Evolutionary conservation across 2,797 vertebrate species (phyloP), one percentile per base, ranked within the genome.

Genomic region (Myotis daubentonii): DNA sequence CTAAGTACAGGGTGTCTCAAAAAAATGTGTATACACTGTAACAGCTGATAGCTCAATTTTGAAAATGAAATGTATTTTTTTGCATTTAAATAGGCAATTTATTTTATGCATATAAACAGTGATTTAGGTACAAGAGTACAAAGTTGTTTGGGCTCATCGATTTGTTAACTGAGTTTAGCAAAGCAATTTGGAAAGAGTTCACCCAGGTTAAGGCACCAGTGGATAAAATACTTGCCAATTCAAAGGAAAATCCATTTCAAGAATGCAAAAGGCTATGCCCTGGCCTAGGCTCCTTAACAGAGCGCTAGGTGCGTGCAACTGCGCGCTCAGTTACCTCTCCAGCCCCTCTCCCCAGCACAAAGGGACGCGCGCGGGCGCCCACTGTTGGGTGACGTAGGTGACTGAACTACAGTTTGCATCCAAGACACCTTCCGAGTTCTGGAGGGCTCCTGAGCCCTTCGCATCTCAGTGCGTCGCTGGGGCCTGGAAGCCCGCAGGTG

Each of bases 291-390:
- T 57, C 79, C 79, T 55, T 51, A 38, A 2, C 5, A 3, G 55
- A 49, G 51, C 53, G 83, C 82, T 60, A 38, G 79, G 79, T 38
- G 28, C 28, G 60, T 19, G 47, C 65, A 66, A 68, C 33, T 23
- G 75, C 11, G 20, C 30, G 51, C 57, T 68, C 66, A 0, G 53
- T 70, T 22, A 74, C 89, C 82, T 89, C 82, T 30, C 22, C 28
- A 9, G 92, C 65, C 91, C 53, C 91, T 66, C 75, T 70, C 19
- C 20, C 80, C 71, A 74, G 84, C 89, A 97, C 95, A 96, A 96
- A 96, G 87, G 87, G 78, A 71, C 33, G 33, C 19, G 57, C 33
- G 33, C 6, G 44, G 79, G n/a, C 47, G 49, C 28, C 72, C n/a
- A 68, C 20, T 36, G 57, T 44, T 65, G 36, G 80, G 65, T 33